Conservation (phyloP, 2,113 vertebrate species). For the Megaceryle maxima region DNA sequence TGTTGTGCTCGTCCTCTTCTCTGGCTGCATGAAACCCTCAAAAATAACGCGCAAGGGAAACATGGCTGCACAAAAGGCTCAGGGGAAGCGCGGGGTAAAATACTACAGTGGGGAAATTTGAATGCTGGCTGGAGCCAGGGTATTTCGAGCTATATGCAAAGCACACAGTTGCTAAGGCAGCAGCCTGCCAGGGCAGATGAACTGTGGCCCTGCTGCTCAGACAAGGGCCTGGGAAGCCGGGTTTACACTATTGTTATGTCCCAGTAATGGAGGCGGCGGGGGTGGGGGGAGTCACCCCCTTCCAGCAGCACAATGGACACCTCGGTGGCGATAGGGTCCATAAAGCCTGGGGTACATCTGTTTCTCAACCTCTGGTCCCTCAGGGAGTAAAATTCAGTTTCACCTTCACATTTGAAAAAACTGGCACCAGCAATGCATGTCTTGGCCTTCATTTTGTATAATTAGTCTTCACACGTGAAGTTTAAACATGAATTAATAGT, state of each 20-base stretch:
- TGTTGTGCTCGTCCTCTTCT: rapidly evolving
- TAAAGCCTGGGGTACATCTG: rapidly evolving
- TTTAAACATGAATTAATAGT: neutral
- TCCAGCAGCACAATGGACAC: rapidly evolving
- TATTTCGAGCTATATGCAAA: neutral
- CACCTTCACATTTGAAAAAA: neutral
- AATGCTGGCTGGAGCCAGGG: neutral
- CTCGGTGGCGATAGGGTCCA: rapidly evolving
- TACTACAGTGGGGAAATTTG: rapidly evolving
- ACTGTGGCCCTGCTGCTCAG: neutral
- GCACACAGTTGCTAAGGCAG: conserved; percentile 3
- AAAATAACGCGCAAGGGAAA: neutral
- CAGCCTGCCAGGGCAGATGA: neutral
- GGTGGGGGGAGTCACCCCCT: neutral
- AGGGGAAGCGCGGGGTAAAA: neutral
- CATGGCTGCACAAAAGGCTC: neutral
- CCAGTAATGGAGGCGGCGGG: neutral
- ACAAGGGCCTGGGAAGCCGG: neutral
- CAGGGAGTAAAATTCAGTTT: neutral
- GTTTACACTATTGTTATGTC: neutral
- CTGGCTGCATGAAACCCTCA: rapidly evolving
- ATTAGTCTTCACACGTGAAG: neutral
- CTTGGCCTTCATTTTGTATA: neutral
- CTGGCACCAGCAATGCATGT: neutral
- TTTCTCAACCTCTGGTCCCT: neutral